Evolutionary conservation across 2,797 vertebrate genomes (phyloP).

Genomic region (Falco rusticolus): DNA sequence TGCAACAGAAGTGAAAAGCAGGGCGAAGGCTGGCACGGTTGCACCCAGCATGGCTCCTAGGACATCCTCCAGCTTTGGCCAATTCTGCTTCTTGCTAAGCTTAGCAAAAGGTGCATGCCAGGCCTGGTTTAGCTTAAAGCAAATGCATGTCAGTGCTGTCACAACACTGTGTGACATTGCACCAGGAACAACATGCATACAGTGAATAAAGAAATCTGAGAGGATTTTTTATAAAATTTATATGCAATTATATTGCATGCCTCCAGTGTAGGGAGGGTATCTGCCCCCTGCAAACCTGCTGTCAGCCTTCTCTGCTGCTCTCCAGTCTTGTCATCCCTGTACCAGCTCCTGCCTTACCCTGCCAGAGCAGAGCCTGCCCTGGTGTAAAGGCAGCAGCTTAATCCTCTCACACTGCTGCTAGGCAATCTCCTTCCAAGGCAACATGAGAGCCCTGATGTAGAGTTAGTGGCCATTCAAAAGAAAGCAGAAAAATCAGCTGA

Average conservation of each 20-base stretch:
- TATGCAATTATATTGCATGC: too few species aligned
- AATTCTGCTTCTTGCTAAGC: background rate
- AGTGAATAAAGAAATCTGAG: background rate
- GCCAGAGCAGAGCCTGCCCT: background rate
- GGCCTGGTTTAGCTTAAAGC: background rate
- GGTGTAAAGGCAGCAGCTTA: background rate
- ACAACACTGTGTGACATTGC: background rate
- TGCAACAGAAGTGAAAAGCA: background rate
- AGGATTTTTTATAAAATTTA: too few species aligned
- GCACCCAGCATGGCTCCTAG: background rate
- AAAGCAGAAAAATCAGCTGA: background rate
- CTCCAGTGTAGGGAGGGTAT: background rate
- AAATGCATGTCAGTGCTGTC: background rate
- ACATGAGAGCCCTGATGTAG: background rate
- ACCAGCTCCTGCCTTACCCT: background rate
- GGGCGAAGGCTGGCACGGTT: background rate
- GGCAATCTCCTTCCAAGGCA: background rate
- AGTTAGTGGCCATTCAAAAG: background rate
- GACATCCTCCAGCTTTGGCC: background rate
- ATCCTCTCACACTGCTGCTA: background rate
- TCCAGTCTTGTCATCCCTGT: background rate
- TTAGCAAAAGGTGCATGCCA: background rate
- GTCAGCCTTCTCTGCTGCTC: background rate
- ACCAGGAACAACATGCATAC: background rate
- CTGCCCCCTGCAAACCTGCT: background rate